phyloP scores from a whole-genome alignment of 2,888 invertebrate genomes.

The Melanophora roralis region DNA sequence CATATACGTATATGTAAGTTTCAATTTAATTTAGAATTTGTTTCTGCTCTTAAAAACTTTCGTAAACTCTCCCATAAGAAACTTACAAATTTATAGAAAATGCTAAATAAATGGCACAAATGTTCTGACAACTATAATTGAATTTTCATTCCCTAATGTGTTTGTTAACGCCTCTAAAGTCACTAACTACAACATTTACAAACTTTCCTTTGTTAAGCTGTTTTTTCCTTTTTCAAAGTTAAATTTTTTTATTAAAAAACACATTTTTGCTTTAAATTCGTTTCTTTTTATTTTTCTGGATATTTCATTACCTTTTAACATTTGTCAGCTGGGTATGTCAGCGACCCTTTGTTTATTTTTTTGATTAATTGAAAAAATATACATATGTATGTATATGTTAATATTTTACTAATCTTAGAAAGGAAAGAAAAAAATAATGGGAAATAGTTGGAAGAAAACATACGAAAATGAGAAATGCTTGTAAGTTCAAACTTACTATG shows the following conservation, averaged over 20 bases:
- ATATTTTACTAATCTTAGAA: conserved; percentile 13
- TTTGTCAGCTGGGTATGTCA: conserved; percentile 46
- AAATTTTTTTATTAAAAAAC: not conserved
- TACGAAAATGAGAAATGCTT: conserved; percentile 30
- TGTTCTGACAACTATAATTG: too few relatives aligned
- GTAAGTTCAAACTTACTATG: conserved; percentile 18
- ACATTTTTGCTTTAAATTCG: not conserved
- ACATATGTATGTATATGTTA: conserved; percentile 17
- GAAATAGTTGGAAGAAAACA: conserved; percentile 12
- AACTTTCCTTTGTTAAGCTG: not conserved
- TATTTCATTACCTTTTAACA: conserved; percentile 51
- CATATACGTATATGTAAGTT: too few relatives aligned
- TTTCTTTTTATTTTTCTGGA: conserved; percentile 26
- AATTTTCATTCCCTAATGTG: too few relatives aligned
- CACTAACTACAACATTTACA: not conserved
- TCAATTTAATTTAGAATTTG: too few relatives aligned
- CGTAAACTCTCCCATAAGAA: too few relatives aligned
- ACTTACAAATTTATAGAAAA: too few relatives aligned
- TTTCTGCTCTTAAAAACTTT: too few relatives aligned
- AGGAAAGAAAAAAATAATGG: not conserved
- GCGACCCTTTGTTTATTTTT: conserved; percentile 37
- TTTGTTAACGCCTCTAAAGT: too few relatives aligned
- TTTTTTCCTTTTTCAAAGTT: not conserved
- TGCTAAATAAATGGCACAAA: too few relatives aligned
- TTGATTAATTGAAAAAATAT: conserved; percentile 59